These are phyloP conservation scores for Oncorhynchus mykiss DNA, from an alignment of 2,113 vertebrate species.

Conservation along the genomic window DNA sequence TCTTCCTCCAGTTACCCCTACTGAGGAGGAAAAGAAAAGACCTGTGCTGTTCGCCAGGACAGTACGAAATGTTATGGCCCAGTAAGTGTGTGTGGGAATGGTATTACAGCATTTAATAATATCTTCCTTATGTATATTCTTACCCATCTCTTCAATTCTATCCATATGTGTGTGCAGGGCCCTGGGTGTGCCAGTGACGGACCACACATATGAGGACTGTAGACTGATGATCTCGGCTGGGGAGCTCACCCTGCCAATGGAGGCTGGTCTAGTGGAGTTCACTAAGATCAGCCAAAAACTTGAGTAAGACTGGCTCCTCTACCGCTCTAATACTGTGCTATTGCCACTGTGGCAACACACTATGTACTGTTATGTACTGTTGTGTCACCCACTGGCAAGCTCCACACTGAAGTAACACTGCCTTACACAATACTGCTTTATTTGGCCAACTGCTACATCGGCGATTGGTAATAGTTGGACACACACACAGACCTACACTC, in stretches of 20 bases:
- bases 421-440: too few relatives aligned
- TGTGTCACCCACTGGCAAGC: not conserved
- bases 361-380: not conserved
- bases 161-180: constrained; percentile 66
- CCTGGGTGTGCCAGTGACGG: constrained; percentile 85
- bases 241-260: constrained; percentile 94
- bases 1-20: constrained; percentile 85
- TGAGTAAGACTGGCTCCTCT: constrained; percentile 74
- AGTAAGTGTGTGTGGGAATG: constrained; percentile 69
- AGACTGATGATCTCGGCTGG: constrained; percentile 97
- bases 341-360: not conserved
- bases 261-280: constrained; percentile 95
- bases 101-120: not conserved
- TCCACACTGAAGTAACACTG: too few relatives aligned
- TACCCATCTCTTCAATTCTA: not conserved
- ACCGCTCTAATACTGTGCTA: not conserved
- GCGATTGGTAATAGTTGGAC: too few relatives aligned
- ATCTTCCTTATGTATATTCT: not conserved
- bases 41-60: constrained; percentile 81
- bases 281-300: constrained; percentile 96
- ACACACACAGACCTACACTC: not conserved
- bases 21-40: constrained; percentile 84
- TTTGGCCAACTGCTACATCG: too few relatives aligned
- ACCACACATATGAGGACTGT: constrained; percentile 97
- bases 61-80: constrained; percentile 86